phyloP scores from a whole-genome alignment of 2,113 vertebrate genomes.

The Oncorhynchus mykiss region DNA sequence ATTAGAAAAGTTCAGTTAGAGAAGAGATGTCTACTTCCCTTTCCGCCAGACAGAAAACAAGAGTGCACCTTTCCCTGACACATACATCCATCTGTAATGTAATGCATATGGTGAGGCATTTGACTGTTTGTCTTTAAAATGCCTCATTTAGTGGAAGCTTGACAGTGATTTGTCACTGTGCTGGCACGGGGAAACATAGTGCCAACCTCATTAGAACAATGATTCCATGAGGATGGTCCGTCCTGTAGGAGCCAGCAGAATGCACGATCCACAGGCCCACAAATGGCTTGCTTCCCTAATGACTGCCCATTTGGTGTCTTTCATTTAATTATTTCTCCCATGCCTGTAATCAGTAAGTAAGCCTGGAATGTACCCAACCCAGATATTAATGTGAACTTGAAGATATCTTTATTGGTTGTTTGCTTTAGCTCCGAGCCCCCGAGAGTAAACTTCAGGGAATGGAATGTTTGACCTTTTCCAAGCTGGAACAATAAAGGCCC shows the following conservation, averaged over 20 bases:
- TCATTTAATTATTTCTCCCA: slow-evolving; percentile 46
- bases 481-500: background rate
- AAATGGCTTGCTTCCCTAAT: slow-evolving; percentile 51
- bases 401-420: slow-evolving; percentile 19
- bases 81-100: slow-evolving; percentile 17
- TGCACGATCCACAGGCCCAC: slow-evolving; percentile 31
- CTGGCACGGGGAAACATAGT: slow-evolving; percentile 25
- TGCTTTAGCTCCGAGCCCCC: slow-evolving; percentile 18
- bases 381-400: slow-evolving; percentile 42
- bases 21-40: background rate
- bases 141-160: slow-evolving; percentile 30
- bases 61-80: slow-evolving; percentile 6
- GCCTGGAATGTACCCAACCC: slow-evolving; percentile 35
- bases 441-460: background rate
- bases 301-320: slow-evolving; percentile 47
- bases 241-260: slow-evolving; percentile 51
- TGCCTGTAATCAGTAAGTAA: slow-evolving; percentile 53
- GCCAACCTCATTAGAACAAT: slow-evolving; percentile 55
- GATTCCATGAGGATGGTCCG: slow-evolving; percentile 37
- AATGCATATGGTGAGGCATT: slow-evolving; percentile 21
- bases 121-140: slow-evolving; percentile 39
- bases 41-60: background rate
- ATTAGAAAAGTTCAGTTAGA: background rate
- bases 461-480: slow-evolving; percentile 5
- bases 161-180: slow-evolving; percentile 48